Evolutionary conservation across 2,797 vertebrate genomes (phyloP), one percentile per base, ranked within the genome.

Genomic region (Zalophus californianus): DNA sequence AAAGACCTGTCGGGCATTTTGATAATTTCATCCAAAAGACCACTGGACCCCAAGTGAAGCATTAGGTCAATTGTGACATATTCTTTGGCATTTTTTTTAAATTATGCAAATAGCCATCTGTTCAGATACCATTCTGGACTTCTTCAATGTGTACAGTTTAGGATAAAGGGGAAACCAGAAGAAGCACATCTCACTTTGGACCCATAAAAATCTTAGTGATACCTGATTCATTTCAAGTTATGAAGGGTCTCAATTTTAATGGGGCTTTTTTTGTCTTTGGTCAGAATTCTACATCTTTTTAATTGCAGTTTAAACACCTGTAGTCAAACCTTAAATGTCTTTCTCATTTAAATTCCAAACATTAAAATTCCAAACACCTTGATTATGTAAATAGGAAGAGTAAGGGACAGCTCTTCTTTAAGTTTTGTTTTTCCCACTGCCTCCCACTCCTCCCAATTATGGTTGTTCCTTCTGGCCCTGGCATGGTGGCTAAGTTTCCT

Each of bases 101-200:
- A 96, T 97, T 97, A 98, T 97, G 97, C 95, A 97, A 97, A 97
- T 96, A 94, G 16, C 93, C 97, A 97, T 97, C 97, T 97, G 96
- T 90, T 96, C 91, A 84, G 87, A 91, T 89, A 93, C 64, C 25
- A 97, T 73, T 96, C n/a, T 79, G 60, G 87, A 90, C 62, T 96
- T 41, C 41, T 60, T 92, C 84, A 95, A 96, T 88, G 62, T 93
- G 80, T 88, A 38, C 50, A 80, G 66, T 96, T 97, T 96, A 90
- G 66, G 94, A 94, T 86, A 90, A 95, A 95, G 27, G 90, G 88
- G 70, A 93, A 97, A 94, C 78, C 56, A 96, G 89, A 48, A 91
- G 96, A 97, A 84, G 64, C 27, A 27, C 10, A 48, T 95, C 68
- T 97, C 72, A 80, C 82, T 96, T 96, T 87, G 32, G 72, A 95